Evolutionary conservation across 2,797 vertebrate genomes (phyloP).

Genomic region (Coluber constrictor): DNA sequence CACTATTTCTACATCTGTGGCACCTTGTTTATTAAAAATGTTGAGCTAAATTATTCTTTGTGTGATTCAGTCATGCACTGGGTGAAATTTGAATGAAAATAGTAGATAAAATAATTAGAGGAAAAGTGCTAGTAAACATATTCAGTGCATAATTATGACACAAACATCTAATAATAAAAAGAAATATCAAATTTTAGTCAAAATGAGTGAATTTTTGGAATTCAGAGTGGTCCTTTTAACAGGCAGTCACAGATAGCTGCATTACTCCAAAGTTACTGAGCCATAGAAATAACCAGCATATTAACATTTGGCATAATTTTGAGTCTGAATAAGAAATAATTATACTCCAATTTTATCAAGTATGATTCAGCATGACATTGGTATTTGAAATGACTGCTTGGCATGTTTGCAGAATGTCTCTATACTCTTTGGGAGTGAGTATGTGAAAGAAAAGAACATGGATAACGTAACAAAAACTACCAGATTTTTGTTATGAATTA

Average conservation of each 20-base stretch:
- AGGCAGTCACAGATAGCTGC: slow-evolving; percentile 34
- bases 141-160: slow-evolving; percentile 8
- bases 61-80: too few relatives aligned
- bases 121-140: background rate
- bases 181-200: slow-evolving; percentile 7
- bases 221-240: background rate
- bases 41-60: too few relatives aligned
- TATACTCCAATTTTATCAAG: slow-evolving; percentile 5
- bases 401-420: slow-evolving; percentile 20
- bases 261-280: slow-evolving; percentile 1
- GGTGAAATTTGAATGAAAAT: background rate
- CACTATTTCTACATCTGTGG: background rate
- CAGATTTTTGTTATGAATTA: background rate
- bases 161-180: slow-evolving; percentile 1
- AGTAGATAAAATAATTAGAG: background rate
- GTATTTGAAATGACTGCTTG: background rate
- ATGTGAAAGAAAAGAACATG: background rate
- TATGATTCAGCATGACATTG: slow-evolving; percentile 2
- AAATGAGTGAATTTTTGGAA: background rate
- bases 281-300: slow-evolving; percentile 33
- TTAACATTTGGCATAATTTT: slow-evolving; percentile 40
- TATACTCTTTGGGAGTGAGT: background rate
- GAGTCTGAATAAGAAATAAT: slow-evolving; percentile 37
- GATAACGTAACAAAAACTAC: background rate
- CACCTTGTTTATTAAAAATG: background rate